Percentiles rank a stretch among this genome's conserved stretches.
Conservation (phyloP, 2,888 invertebrate species). For the Lithophane leautieri region DNA sequence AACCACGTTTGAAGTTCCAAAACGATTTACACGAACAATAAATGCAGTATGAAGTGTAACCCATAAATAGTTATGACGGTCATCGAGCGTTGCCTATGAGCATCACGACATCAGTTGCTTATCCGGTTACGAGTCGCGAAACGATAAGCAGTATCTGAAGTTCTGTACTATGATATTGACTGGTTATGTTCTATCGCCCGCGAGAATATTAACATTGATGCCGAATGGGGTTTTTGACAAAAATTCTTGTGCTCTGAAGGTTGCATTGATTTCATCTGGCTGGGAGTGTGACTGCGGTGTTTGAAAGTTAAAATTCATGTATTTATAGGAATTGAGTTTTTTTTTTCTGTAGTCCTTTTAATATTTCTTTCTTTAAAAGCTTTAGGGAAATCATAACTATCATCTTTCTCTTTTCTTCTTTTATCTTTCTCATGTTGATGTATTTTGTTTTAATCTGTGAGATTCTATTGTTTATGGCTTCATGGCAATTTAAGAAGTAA, state of each 20-base stretch:
- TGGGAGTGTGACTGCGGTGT: background rate
- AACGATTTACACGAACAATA: constrained; percentile 22
- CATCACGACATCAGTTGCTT: constrained; percentile 46
- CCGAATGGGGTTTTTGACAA: constrained; percentile 12
- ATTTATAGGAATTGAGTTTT: too few relatives aligned
- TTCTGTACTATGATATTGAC: constrained; percentile 31
- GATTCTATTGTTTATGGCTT: background rate
- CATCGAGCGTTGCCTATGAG: constrained; percentile 48
- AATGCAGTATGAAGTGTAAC: constrained; percentile 28
- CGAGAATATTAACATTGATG: constrained; percentile 12
- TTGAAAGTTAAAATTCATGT: background rate
- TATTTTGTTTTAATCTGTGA: background rate
- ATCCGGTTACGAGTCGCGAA: constrained; percentile 48
- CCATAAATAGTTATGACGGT: constrained; percentile 64
- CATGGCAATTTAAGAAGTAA: background rate
- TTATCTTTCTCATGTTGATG: background rate
- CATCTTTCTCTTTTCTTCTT: background rate
- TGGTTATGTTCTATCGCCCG: constrained; percentile 37
- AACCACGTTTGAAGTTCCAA: constrained; percentile 16
- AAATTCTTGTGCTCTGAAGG: background rate
- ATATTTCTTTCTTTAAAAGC: background rate
- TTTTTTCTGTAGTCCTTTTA: background rate
- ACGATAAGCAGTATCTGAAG: constrained; percentile 51
- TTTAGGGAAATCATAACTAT: background rate
- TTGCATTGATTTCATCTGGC: background rate